phyloP scores from a whole-genome alignment of 2,797 vertebrate genomes.

The Clarias platycephalus region DNA sequence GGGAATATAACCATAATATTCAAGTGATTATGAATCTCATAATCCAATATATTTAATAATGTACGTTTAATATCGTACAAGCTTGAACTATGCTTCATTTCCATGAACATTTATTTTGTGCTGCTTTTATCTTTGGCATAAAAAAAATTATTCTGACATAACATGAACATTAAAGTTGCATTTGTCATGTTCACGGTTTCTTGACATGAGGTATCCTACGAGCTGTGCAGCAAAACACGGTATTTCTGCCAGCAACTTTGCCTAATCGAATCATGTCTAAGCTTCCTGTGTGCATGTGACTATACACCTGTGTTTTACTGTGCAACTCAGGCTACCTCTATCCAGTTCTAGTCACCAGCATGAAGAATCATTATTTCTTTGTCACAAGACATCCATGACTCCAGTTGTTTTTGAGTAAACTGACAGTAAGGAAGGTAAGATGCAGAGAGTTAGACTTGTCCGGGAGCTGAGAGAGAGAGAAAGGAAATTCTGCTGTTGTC shows the following conservation, averaged over 20 bases:
- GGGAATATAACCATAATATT: not conserved
- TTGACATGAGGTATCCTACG: not conserved
- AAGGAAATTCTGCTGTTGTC: not conserved
- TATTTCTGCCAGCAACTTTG: not conserved
- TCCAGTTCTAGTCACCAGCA: not conserved
- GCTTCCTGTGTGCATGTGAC: not conserved
- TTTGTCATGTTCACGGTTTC: not conserved
- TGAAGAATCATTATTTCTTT: constrained; percentile 24
- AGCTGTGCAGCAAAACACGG: not conserved
- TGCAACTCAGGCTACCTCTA: not conserved
- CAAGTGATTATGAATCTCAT: too few species aligned
- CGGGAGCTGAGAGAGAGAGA: not conserved
- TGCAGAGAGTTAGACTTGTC: not conserved
- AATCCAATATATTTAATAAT: not conserved
- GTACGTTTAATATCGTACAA: not conserved
- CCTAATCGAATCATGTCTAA: not conserved
- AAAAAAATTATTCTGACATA: not conserved
- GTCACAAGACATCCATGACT: constrained; percentile 19
- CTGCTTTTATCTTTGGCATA: not conserved
- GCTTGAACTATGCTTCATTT: not conserved
- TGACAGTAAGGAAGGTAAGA: not conserved
- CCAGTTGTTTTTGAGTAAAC: not conserved
- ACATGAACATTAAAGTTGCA: not conserved
- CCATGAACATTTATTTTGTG: not conserved
- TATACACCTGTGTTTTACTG: constrained; percentile 1